A percentile compares a stretch with the other conserved stretches of the same genome.
phyloP scores from a whole-genome alignment of 2,113 vertebrate genomes.

The Accipiter cooperii region DNA sequence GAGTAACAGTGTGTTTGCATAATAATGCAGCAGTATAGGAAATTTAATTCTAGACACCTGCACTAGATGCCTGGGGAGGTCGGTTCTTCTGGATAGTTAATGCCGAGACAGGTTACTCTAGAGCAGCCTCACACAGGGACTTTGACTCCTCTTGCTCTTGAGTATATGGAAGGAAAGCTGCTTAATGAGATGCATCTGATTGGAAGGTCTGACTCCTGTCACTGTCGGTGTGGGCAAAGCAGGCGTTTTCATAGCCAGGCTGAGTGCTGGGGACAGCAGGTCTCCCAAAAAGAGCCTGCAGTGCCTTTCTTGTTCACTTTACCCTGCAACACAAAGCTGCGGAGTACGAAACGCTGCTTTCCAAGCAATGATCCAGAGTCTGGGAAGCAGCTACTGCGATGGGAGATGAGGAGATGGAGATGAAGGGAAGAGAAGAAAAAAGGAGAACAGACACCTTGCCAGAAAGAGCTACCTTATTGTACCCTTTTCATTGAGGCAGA shows the following conservation, averaged over 20 bases:
- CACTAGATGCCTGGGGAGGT: background rate
- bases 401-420: background rate
- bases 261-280: background rate
- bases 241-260: fast-evolving
- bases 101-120: background rate
- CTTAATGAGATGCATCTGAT: background rate
- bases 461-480: background rate
- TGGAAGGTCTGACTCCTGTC: background rate
- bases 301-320: background rate
- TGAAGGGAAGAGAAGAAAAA: background rate
- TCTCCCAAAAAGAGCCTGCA: background rate
- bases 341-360: fast-evolving
- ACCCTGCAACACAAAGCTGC: background rate
- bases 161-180: background rate
- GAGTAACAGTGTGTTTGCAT: background rate
- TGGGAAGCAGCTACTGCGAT: background rate
- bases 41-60: background rate
- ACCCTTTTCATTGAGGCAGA: background rate
- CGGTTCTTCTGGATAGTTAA: background rate
- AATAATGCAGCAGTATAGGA: background rate
- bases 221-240: background rate
- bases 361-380: background rate
- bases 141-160: background rate
- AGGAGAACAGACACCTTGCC: background rate
- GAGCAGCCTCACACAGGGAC: background rate